Base-by-base conservation (phyloP, 2,797 vertebrate species). In the Anguilla marmorata region DNA sequence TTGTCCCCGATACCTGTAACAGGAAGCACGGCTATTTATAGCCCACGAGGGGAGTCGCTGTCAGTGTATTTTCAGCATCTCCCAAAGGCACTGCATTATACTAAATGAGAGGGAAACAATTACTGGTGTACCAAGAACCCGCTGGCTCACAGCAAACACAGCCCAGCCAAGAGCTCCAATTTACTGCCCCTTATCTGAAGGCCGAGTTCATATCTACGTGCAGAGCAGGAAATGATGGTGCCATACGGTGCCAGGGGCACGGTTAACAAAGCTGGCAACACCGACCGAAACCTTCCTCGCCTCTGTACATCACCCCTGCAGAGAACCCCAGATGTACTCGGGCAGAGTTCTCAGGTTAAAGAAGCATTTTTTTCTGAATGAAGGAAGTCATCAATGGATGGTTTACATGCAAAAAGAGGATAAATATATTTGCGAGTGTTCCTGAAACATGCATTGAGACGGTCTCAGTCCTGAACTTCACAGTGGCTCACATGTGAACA, bases 1-100 rank as follows among this genome's bases (percentile, higher is more conserved):
- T 90, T 93, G 94, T 93, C 93, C 93, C 88, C 45, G 88, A 88
- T 94, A 95, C 93, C 93, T 94, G 94, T 88, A 93, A 94, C 91
- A 93, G 90, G 92, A 92, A 90, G 41, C 5, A 50, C 0, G 1
- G 84, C 91, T 95, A 95, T 95, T 93, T 95, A 94, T 95, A 95
- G 92, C 86, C 66, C 63, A 48, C 30, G 88, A 89, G 90, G 86
- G 87, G 72, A 90, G 60, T 24, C 50, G 89, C 92, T 92, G 93
- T 93, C 92, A 92, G 91, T 88, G 88, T 90, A 89, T 94, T 94
- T 92, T 91, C 88, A 85, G 87, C 85, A 82, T 87, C 89, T 87
- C 93, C 90, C 14, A 74, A 90, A 89, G 87, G 89, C 52, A 92
- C 86, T 60, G 24, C 74, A 85, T 76, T 88, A 90, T 91, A 93